These are phyloP conservation scores for Scaptodrosophila latifasciaeformis DNA, from an alignment of 2,888 invertebrate species.

Conservation along the genomic window DNA sequence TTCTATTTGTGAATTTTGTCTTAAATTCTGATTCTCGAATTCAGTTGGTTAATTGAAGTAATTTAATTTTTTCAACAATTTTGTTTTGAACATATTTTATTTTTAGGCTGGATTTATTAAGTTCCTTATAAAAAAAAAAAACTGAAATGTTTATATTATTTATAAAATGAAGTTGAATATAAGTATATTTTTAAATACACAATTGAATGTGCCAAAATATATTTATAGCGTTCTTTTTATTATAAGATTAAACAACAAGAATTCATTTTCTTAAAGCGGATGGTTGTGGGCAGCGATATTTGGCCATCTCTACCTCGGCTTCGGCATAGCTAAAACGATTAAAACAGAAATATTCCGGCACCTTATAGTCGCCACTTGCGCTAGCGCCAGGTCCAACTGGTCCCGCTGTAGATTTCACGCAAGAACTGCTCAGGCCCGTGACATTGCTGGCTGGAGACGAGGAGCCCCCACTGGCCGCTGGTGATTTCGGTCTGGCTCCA, in stretches of 20 bases:
- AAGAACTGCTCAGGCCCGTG: constrained; percentile 80
- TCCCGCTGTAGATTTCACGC: constrained; percentile 76
- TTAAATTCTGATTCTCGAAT: no score
- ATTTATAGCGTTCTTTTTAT: constrained; percentile 29
- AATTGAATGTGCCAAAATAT: no score
- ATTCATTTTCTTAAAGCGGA: constrained; percentile 77
- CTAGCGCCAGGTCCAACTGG: constrained; percentile 73
- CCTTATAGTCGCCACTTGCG: constrained; percentile 82
- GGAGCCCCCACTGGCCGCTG: not conserved
- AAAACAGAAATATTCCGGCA: constrained; percentile 91
- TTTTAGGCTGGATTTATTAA: no score
- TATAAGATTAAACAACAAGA: no score
- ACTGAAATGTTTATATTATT: no score
- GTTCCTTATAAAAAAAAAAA: no score
- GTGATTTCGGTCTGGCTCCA: constrained; percentile 15
- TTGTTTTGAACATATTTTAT: no score
- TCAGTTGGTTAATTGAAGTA: no score
- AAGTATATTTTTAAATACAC: no score
- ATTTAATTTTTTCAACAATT: no score
- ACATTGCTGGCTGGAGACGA: constrained; percentile 76
- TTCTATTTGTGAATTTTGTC: no score
- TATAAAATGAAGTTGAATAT: no score
- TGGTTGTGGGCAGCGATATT: constrained; percentile 87
- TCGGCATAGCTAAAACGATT: constrained; percentile 86
- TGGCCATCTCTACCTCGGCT: constrained; percentile 89